These are phyloP conservation scores for Gandaritis pyraliata DNA, from an alignment of 2,888 invertebrate genomes.

Conservation along the genomic window DNA sequence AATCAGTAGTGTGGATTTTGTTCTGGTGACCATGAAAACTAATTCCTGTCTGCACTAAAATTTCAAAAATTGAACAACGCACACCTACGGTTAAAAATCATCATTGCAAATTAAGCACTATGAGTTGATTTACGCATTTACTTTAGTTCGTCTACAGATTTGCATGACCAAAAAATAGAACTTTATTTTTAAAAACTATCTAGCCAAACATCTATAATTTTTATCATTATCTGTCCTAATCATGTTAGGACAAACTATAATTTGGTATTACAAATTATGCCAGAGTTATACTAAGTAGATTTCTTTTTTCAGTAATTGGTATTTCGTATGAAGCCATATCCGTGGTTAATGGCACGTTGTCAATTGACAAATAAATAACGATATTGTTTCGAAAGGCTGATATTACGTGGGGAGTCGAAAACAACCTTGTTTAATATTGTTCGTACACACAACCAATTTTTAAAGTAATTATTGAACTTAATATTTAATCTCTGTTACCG, in stretches of 20 bases:
- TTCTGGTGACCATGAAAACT: too few relatives aligned
- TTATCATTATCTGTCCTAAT: not conserved
- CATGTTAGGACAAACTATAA: conserved; percentile 5
- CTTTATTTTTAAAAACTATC: not conserved
- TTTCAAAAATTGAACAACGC: too few relatives aligned
- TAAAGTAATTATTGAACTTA: too few relatives aligned
- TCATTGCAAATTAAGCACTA: too few relatives aligned
- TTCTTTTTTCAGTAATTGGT: conserved; percentile 26
- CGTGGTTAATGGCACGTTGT: conserved; percentile 39
- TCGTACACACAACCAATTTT: too few relatives aligned
- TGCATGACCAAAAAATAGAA: too few relatives aligned
- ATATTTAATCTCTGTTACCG: too few relatives aligned
- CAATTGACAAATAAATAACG: conserved; percentile 34
- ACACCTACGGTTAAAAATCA: too few relatives aligned
- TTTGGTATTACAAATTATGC: conserved; percentile 3
- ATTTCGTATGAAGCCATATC: conserved; percentile 35
- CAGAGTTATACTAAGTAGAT: not conserved
- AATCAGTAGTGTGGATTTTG: not conserved
- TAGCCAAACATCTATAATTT: not conserved
- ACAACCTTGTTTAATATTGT: too few relatives aligned
- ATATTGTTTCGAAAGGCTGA: conserved; percentile 26
- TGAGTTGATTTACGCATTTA: too few relatives aligned
- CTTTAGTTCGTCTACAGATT: too few relatives aligned
- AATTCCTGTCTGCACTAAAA: too few relatives aligned
- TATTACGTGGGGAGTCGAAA: conserved; percentile 15